Conservation (phyloP, 2,888 invertebrate species). For the Monochamus alternatus region DNA sequence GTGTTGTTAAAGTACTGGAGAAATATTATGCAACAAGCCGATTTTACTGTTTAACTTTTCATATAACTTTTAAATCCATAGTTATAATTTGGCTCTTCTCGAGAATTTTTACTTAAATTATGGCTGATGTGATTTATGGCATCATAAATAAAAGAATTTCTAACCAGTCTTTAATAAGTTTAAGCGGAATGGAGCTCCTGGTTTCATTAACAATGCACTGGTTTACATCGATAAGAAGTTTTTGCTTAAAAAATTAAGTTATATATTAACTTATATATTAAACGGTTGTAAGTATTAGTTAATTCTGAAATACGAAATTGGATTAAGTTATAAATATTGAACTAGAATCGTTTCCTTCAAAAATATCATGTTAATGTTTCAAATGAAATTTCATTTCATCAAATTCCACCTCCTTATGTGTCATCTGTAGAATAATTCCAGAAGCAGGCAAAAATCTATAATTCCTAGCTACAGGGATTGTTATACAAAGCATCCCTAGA, state of each 20-base stretch:
- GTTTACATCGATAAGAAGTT: not conserved
- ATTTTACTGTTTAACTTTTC: conserved; percentile 36
- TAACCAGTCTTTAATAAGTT: not conserved
- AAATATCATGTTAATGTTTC: too few species aligned
- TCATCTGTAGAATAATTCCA: too few species aligned
- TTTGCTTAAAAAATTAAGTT: not conserved
- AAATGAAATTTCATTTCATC: too few species aligned
- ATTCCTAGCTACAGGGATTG: too few species aligned
- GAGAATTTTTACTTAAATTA: conserved; percentile 13
- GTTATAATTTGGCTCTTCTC: conserved; percentile 15
- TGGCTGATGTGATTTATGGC: conserved; percentile 7
- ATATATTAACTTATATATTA: not conserved
- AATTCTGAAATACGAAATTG: too few species aligned
- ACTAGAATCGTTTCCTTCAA: too few species aligned
- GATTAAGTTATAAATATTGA: too few species aligned
- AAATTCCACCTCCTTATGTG: too few species aligned
- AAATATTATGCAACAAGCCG: conserved; percentile 40
- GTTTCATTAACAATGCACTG: not conserved
- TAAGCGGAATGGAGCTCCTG: not conserved
- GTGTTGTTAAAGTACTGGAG: conserved; percentile 21
- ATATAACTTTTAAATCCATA: conserved; percentile 32
- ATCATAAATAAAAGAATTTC: conserved; percentile 8
- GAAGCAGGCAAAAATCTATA: too few species aligned
- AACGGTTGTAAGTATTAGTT: not conserved
- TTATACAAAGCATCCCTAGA: too few species aligned